These are phyloP conservation scores for Cassiopea andromeda DNA, from an alignment of 30 jellyfish, hydroid and myxozoan genomes.

Conservation along the genomic window DNA sequence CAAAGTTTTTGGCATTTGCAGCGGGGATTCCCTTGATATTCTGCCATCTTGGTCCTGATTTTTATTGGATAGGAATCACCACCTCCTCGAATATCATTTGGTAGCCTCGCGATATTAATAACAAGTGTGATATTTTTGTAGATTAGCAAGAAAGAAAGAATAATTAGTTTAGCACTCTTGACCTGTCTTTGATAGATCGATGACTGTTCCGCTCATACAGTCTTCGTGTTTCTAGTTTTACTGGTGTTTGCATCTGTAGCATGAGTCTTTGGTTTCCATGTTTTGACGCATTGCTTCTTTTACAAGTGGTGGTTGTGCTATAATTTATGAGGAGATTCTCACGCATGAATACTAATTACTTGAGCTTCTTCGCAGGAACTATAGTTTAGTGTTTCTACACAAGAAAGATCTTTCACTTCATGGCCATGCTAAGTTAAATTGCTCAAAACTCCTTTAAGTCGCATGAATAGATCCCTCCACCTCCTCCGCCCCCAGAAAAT, in stretches of 20 bases:
- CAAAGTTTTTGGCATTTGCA: neutral
- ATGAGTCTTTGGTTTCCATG: neutral
- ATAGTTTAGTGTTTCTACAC: neutral
- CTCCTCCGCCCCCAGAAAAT: too few relatives aligned
- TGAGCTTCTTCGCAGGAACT: neutral
- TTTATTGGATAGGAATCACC: constrained; percentile 12
- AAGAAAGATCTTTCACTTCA: neutral
- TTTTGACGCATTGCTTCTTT: neutral
- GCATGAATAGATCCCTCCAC: too few relatives aligned
- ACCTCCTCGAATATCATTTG: constrained; percentile 14
- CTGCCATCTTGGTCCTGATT: constrained; percentile 21
- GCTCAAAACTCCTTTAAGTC: too few relatives aligned
- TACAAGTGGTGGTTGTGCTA: neutral
- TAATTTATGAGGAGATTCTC: constrained; percentile 25
- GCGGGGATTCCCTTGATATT: constrained; percentile 20
- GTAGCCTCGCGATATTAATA: constrained; percentile 16
- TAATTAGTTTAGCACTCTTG: neutral
- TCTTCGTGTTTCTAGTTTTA: neutral
- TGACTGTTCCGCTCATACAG: constrained; percentile 9
- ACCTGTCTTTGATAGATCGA: neutral
- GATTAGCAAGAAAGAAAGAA: constrained; percentile 31
- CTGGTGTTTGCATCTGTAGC: neutral
- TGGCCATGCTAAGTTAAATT: neutral
- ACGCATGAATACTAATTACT: neutral
- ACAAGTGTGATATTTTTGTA: constrained; percentile 58